Evolutionary conservation across 2,113 vertebrate species (phyloP).

Genomic region (Thamnaconus septentrionalis): DNA sequence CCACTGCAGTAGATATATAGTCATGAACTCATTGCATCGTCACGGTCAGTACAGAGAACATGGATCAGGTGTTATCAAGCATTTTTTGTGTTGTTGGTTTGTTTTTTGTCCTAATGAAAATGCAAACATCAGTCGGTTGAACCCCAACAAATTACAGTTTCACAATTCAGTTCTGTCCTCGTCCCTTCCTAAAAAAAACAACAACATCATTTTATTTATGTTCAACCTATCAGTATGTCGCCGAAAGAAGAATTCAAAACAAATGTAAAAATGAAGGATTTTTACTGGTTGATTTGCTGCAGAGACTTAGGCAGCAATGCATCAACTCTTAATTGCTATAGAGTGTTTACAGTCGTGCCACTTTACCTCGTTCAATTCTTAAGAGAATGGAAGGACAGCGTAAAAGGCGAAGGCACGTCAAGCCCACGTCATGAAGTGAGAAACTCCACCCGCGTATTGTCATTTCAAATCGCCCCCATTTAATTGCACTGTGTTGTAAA

Average conservation of each 20-base stretch:
- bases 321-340: slow-evolving; percentile 14
- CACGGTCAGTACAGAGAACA: neutral
- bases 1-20: neutral
- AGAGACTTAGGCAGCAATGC: too few relatives aligned
- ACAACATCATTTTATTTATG: too few relatives aligned
- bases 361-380: slow-evolving; percentile 14
- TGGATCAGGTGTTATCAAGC: neutral
- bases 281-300: neutral
- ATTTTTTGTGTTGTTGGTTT: neutral
- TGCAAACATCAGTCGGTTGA: neutral
- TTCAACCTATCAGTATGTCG: too few relatives aligned
- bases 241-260: too few relatives aligned
- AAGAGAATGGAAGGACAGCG: neutral
- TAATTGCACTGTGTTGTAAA: neutral
- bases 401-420: too few relatives aligned
- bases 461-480: too few relatives aligned
- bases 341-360: slow-evolving; percentile 59
- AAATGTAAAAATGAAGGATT: slow-evolving; percentile 7
- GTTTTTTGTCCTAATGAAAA: neutral
- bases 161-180: too few relatives aligned
- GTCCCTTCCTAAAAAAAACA: neutral
- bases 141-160: neutral
- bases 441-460: neutral
- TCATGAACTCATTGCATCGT: neutral
- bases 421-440: neutral